phyloP scores from a whole-genome alignment of 2,797 vertebrate species.

The Sebastes goodei region DNA sequence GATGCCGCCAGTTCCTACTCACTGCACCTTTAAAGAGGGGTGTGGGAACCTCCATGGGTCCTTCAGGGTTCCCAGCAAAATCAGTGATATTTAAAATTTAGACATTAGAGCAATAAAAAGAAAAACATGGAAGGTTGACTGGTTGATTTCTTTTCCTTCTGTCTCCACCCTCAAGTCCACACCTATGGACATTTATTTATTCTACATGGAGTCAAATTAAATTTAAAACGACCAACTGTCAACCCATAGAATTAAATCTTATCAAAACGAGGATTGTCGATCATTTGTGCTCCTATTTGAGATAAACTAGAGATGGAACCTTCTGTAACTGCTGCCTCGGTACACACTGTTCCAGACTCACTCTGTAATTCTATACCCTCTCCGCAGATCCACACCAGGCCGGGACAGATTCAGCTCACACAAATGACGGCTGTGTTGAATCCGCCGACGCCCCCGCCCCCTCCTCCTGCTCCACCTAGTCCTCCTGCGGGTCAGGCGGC shows the following conservation, averaged over 20 bases:
- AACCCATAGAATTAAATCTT: neutral
- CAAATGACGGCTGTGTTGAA: slow-evolving; percentile 81
- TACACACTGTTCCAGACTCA: slow-evolving; percentile 51
- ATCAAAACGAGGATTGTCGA: neutral
- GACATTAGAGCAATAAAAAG: neutral
- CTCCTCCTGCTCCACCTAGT: slow-evolving; percentile 77
- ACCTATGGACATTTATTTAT: neutral
- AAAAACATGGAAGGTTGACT: neutral
- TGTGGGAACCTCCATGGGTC: neutral
- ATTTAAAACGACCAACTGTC: neutral
- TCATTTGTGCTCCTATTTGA: neutral
- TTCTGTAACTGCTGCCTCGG: slow-evolving; percentile 23
- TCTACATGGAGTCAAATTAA: neutral
- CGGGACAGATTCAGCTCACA: slow-evolving; percentile 79
- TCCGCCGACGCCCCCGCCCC: slow-evolving; percentile 76
- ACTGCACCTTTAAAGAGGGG: neutral
- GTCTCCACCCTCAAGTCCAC: neutral
- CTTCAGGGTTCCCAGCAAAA: neutral
- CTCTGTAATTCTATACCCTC: slow-evolving; percentile 50
- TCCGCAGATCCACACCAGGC: slow-evolving; percentile 81
- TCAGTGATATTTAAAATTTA: neutral
- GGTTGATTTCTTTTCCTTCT: neutral
- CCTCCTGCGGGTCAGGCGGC: slow-evolving; percentile 73
- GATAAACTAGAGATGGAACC: neutral
- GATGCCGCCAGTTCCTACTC: no score